Conservation (phyloP, 2,888 invertebrate species). For the Arrhopalites spinosus region DNA sequence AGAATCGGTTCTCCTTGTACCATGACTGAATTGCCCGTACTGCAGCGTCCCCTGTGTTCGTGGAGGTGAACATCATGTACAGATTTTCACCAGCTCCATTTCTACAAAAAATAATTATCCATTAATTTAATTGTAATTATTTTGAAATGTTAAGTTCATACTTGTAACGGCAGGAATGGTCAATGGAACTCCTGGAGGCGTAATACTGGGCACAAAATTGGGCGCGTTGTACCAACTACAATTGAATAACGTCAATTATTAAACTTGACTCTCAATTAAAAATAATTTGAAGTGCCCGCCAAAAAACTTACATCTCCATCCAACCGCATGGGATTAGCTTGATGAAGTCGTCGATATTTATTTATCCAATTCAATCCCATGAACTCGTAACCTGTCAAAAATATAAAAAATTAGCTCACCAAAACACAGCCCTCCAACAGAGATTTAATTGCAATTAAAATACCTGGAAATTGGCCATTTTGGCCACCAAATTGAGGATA, state of each 20-base stretch:
- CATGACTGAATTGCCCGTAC: background rate
- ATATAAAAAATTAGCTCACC: background rate
- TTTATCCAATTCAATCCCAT: background rate
- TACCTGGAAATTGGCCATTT: too few relatives aligned
- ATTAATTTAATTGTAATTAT: background rate
- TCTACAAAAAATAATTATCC: background rate
- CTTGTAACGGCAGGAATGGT: background rate
- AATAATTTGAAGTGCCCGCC: background rate
- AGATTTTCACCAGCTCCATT: constrained; percentile 9
- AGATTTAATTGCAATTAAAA: too few relatives aligned
- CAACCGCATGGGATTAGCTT: background rate
- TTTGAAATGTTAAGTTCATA: background rate
- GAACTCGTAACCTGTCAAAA: background rate
- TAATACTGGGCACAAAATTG: background rate
- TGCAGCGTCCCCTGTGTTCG: background rate
- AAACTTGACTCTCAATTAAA: background rate
- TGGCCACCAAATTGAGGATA: too few relatives aligned
- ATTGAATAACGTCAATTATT: background rate
- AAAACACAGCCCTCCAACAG: background rate
- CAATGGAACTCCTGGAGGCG: background rate
- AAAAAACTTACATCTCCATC: background rate
- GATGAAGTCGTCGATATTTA: background rate
- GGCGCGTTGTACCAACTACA: background rate
- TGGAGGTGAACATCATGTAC: background rate
- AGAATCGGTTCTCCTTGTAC: background rate